A percentile compares a stretch with the other conserved stretches of the same genome.
Evolutionary conservation across 2,113 vertebrate species (phyloP).

Genomic region (Sminthopsis crassicaudata): DNA sequence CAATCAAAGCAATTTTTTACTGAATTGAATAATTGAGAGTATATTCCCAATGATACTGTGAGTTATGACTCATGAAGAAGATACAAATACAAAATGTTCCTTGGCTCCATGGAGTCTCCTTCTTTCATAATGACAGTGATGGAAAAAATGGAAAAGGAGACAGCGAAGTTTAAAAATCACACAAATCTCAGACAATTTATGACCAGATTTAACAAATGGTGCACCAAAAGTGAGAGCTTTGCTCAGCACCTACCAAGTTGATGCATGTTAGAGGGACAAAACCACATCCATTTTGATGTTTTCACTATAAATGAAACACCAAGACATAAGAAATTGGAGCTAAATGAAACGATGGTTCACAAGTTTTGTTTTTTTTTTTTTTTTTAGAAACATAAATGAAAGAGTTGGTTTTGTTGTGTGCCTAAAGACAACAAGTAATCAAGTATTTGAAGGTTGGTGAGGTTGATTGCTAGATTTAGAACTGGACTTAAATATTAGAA

Average conservation of each 20-base stretch:
- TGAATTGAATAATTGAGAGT: background rate
- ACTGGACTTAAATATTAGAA: background rate
- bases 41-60: background rate
- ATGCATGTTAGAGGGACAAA: background rate
- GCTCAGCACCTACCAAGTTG: background rate
- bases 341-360: background rate
- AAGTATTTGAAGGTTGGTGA: background rate
- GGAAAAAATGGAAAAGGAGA: background rate
- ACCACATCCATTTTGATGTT: background rate
- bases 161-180: background rate
- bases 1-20: background rate
- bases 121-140: background rate
- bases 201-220: background rate
- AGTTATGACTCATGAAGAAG: background rate
- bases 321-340: background rate
- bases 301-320: background rate
- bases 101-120: background rate
- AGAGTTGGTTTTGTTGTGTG: background rate
- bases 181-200: background rate
- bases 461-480: background rate
- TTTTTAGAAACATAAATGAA: background rate
- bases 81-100: background rate
- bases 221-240: background rate
- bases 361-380: background rate
- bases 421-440: background rate